Conservation (phyloP, 2,113 vertebrate species). For the Vulpes vulpes region DNA sequence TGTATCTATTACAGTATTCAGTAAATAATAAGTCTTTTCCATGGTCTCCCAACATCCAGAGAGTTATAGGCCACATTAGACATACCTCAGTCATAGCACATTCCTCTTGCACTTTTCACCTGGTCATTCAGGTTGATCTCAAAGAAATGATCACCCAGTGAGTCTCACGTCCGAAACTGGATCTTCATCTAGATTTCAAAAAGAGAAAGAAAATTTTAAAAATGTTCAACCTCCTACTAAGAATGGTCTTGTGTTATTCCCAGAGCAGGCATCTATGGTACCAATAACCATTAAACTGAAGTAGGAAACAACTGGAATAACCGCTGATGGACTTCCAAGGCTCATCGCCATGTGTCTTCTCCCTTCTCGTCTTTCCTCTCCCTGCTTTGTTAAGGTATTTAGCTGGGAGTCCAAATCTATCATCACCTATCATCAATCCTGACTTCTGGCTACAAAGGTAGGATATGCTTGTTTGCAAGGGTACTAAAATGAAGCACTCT, state of each 20-base stretch:
- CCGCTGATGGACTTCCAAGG: background rate
- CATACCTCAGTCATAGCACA: constrained; percentile 74
- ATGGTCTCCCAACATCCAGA: background rate
- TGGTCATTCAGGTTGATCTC: constrained; percentile 63
- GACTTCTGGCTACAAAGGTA: background rate
- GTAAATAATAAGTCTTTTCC: background rate
- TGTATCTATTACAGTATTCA: background rate
- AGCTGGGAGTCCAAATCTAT: background rate
- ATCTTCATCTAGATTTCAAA: constrained; percentile 81
- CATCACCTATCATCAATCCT: background rate
- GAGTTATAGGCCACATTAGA: background rate
- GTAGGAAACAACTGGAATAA: background rate
- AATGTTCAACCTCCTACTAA: background rate
- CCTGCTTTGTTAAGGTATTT: background rate
- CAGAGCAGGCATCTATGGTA: background rate
- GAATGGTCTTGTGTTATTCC: background rate
- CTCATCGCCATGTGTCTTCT: background rate
- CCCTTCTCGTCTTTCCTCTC: background rate
- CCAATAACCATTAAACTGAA: background rate
- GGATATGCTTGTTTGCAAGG: background rate
- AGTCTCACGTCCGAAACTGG: constrained; percentile 59
- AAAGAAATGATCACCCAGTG: constrained; percentile 56
- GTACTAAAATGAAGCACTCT: background rate
- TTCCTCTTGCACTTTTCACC: constrained; percentile 56
- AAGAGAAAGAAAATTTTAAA: constrained; percentile 64